Evolutionary conservation across 1,140 invertebrate genomes (phyloP).

Genomic region (Brachionus calyciflorus): DNA sequence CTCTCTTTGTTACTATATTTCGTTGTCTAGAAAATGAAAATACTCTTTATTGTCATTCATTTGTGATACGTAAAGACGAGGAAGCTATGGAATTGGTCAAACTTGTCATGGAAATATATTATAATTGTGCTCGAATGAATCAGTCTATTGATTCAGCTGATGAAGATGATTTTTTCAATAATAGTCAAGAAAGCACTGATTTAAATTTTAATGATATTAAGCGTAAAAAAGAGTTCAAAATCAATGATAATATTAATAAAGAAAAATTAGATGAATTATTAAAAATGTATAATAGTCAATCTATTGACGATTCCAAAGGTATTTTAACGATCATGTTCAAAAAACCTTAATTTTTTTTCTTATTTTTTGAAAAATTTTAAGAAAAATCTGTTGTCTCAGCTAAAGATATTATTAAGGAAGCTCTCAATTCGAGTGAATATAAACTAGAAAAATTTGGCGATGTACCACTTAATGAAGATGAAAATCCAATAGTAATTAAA

Average conservation of each 20-base stretch:
- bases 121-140: neutral
- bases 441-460: neutral
- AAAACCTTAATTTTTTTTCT: neutral
- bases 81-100: conserved; percentile 45
- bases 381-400: conserved; percentile 30
- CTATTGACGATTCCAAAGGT: neutral
- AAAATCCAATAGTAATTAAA: conserved; percentile 23
- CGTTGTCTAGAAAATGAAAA: conserved; percentile 31
- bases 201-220: neutral
- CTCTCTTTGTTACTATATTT: conserved; percentile 41
- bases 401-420: conserved; percentile 25
- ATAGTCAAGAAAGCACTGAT: neutral
- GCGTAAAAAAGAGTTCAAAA: neutral
- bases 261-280: neutral
- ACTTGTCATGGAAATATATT: conserved; percentile 39
- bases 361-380: neutral
- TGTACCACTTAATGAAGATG: conserved; percentile 12
- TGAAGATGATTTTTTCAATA: conserved; percentile 9
- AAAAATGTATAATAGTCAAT: conserved; percentile 3
- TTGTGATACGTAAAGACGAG: conserved; percentile 27
- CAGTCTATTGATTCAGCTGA: neutral
- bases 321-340: neutral
- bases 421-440: conserved; percentile 18
- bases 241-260: neutral
- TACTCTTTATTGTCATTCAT: conserved; percentile 40